phyloP scores from a whole-genome alignment of 1,140 invertebrate species.

The Atopsyche davidsoni region DNA sequence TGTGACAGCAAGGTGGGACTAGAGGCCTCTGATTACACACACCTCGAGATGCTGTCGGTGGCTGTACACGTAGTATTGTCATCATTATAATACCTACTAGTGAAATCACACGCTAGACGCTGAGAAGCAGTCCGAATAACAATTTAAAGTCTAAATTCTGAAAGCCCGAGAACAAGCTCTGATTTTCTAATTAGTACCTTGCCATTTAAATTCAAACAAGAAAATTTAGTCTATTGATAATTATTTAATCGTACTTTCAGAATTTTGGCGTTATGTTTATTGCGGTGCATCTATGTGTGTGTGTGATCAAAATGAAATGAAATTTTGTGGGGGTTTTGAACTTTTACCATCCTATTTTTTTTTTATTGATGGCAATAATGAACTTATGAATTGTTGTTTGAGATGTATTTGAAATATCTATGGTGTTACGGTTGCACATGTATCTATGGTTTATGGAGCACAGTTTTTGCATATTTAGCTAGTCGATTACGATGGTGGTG shows the following conservation, averaged over 20 bases:
- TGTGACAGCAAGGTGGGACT: no score
- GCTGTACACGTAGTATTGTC: no score
- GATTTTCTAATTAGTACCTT: neutral
- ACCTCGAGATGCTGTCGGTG: no score
- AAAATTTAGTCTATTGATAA: neutral
- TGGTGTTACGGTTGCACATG: neutral
- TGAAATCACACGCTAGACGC: no score
- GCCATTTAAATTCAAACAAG: neutral
- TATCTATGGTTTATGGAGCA: neutral
- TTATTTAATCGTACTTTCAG: neutral
- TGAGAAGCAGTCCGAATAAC: neutral
- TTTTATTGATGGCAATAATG: neutral
- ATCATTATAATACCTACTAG: no score
- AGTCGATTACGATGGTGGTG: neutral
- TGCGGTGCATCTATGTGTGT: neutral
- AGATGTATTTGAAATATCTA: neutral
- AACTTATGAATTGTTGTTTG: constrained; percentile 1
- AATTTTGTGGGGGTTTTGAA: neutral
- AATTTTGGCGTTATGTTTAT: neutral
- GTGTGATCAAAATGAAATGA: neutral
- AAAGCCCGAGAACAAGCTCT: neutral
- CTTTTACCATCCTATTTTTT: neutral
- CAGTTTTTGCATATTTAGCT: neutral
- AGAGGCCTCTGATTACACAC: no score
- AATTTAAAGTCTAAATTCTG: neutral